Evolutionary conservation across 2,888 invertebrate genomes (phyloP).

Genomic region (Stenurella melanura): DNA sequence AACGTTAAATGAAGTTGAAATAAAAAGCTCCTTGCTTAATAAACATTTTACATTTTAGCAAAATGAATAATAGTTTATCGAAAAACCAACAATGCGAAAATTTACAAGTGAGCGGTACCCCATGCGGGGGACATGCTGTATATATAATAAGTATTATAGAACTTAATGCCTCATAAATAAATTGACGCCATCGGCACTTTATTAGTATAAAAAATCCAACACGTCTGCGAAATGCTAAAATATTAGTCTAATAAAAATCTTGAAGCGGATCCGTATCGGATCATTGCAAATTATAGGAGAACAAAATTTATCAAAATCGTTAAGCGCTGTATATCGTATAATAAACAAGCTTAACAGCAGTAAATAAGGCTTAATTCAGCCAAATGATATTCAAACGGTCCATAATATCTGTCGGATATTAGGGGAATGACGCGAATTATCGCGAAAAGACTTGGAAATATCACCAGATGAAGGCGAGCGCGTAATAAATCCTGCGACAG

Average conservation of each 20-base stretch:
- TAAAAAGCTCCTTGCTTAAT: no score
- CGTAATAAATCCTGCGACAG: constrained; percentile 57
- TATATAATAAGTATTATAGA: not conserved
- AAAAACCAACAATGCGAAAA: no score
- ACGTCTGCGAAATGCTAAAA: constrained; percentile 12
- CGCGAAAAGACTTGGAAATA: constrained; percentile 43
- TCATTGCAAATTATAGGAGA: constrained; percentile 31
- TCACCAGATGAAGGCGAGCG: constrained; percentile 51
- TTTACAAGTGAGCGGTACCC: no score
- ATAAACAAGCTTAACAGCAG: constrained; percentile 38
- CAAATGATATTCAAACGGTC: constrained; percentile 43
- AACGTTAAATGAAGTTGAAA: no score
- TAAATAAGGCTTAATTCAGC: constrained; percentile 42
- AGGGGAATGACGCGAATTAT: constrained; percentile 43
- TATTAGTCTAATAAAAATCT: not conserved
- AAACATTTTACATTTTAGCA: no score
- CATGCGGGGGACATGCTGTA: no score
- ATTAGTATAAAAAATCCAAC: not conserved
- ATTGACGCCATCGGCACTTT: not conserved
- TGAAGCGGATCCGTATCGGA: constrained; percentile 1
- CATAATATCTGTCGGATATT: constrained; percentile 43
- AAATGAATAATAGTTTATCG: no score
- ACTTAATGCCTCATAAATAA: not conserved
- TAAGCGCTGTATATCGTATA: constrained; percentile 31
- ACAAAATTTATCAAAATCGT: constrained; percentile 26